Evolutionary conservation across 1,140 invertebrate species (phyloP).

Genomic region (Drosophila truncata): DNA sequence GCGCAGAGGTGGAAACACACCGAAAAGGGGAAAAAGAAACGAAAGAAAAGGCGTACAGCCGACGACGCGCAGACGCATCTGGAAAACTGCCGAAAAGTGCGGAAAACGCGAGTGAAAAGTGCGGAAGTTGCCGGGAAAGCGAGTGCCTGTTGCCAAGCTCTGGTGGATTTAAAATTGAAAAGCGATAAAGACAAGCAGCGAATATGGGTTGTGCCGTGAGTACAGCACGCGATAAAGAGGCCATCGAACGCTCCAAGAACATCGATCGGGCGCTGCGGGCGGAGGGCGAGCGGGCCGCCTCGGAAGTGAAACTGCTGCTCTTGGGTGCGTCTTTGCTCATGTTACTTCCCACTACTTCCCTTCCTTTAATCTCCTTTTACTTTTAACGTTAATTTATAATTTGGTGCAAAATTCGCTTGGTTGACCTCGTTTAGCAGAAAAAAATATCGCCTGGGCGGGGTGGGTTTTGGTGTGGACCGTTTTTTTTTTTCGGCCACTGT

Average conservation of each 20-base stretch:
- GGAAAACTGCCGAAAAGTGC: constrained; percentile 56
- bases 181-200: constrained; percentile 69
- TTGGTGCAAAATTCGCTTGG: constrained; percentile 15
- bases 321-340: constrained; percentile 88
- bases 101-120: constrained; percentile 68
- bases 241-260: constrained; percentile 93
- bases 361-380: constrained; percentile 7
- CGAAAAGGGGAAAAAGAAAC: constrained; percentile 11
- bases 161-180: constrained; percentile 15
- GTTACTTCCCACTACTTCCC: constrained; percentile 4
- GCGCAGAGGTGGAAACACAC: constrained; percentile 47
- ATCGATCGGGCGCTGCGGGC: constrained; percentile 94
- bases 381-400: constrained; percentile 5
- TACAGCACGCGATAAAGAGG: constrained; percentile 93
- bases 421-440: constrained; percentile 32
- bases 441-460: constrained; percentile 29
- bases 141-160: constrained; percentile 30
- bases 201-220: constrained; percentile 93
- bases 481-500: constrained; percentile 26
- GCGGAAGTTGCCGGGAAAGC: constrained; percentile 46
- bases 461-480: constrained; percentile 28
- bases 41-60: constrained; percentile 71
- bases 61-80: constrained; percentile 81
- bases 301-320: constrained; percentile 95
- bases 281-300: constrained; percentile 93